phyloP scores from a whole-genome alignment of 2,888 invertebrate genomes.

The Rutpela maculata region DNA sequence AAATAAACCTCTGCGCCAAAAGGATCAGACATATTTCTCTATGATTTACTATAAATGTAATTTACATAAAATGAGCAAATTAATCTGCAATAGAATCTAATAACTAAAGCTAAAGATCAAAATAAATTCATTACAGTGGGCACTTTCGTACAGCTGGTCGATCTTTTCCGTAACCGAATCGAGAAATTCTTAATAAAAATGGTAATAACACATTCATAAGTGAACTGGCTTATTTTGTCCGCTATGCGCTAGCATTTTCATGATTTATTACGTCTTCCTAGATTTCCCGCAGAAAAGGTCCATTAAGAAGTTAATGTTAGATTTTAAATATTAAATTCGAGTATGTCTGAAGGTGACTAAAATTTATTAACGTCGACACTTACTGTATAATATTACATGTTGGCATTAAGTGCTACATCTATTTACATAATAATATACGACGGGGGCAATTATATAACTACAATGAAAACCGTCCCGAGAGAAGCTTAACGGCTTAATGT shows the following conservation, averaged over 20 bases:
- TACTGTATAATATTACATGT: conserved; percentile 48
- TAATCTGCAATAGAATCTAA: too few species aligned
- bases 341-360: conserved; percentile 40
- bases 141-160: too few species aligned
- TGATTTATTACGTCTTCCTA: conserved; percentile 38
- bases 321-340: conserved; percentile 41
- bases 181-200: conserved; percentile 1
- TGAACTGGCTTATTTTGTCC: not conserved
- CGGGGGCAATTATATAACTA: conserved; percentile 55
- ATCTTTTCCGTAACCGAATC: not conserved
- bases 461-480: conserved; percentile 52
- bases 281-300: conserved; percentile 21
- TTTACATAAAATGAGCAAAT: too few species aligned
- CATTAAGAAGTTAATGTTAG: conserved; percentile 45
- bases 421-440: conserved; percentile 60
- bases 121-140: too few species aligned
- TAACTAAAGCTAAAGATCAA: too few species aligned
- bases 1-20: too few species aligned
- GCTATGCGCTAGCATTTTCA: conserved; percentile 31
- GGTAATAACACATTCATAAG: conserved; percentile 7
- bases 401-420: conserved; percentile 50
- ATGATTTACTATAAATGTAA: too few species aligned
- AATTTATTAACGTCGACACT: conserved; percentile 52
- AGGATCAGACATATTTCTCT: too few species aligned
- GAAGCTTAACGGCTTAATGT: conserved; percentile 52